Conservation (phyloP, 1,140 invertebrate genomes). For the Cydia fagiglandana region DNA sequence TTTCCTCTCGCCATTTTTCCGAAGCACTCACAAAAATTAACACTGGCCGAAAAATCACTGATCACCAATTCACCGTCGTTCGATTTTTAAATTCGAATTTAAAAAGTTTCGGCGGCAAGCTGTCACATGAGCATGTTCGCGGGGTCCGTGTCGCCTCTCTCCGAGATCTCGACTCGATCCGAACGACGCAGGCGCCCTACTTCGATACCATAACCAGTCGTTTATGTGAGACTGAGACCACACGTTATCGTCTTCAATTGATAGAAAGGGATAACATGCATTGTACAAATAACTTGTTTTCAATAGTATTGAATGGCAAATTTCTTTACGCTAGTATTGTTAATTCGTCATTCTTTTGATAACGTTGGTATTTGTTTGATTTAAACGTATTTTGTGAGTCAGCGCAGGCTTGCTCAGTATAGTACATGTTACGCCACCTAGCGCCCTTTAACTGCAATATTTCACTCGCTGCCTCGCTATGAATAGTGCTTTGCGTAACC, state of each 20-base stretch:
- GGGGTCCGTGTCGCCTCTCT: slow-evolving; percentile 72
- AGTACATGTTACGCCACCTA: slow-evolving; percentile 39
- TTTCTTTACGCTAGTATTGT: slow-evolving; percentile 3
- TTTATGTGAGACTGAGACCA: slow-evolving; percentile 61
- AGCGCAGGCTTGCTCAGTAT: neutral
- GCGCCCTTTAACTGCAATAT: neutral
- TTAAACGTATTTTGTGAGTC: slow-evolving; percentile 25
- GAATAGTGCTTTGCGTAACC: neutral
- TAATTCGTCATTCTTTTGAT: slow-evolving; percentile 5
- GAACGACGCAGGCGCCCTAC: slow-evolving; percentile 69
- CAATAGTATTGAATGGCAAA: slow-evolving; percentile 17
- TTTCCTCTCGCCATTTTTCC: slow-evolving; percentile 56
- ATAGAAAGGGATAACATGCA: slow-evolving; percentile 41
- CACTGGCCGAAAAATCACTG: slow-evolving; percentile 45
- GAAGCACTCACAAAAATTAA: slow-evolving; percentile 40
- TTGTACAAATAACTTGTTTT: slow-evolving; percentile 12
- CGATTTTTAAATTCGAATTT: slow-evolving; percentile 57
- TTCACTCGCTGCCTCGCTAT: neutral
- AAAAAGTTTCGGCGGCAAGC: slow-evolving; percentile 68
- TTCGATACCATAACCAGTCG: slow-evolving; percentile 63
- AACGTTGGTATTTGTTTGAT: slow-evolving; percentile 8
- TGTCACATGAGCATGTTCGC: slow-evolving; percentile 72
- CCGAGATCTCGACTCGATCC: slow-evolving; percentile 69
- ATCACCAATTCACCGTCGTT: slow-evolving; percentile 52
- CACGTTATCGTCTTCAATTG: slow-evolving; percentile 35